Evolutionary conservation across 1,140 invertebrate species (phyloP).

Genomic region (Temnothorax longispinosus): DNA sequence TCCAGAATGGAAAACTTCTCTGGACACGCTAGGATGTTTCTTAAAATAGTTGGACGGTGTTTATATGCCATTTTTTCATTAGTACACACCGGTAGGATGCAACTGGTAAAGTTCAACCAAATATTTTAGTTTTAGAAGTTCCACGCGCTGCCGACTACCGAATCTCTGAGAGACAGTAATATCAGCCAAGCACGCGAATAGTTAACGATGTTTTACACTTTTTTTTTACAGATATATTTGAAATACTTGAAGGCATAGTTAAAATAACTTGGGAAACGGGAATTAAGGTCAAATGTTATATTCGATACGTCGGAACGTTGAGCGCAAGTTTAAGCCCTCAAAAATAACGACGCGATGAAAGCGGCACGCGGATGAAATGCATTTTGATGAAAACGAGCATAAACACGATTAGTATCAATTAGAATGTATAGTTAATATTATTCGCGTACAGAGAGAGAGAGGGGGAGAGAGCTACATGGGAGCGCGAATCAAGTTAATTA

Average conservation of each 20-base stretch:
- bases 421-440: neutral
- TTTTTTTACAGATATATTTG: neutral
- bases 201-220: neutral
- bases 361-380: neutral
- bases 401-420: conserved; percentile 29
- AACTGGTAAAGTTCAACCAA: neutral
- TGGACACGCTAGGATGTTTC: neutral
- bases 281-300: neutral
- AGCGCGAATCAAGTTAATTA: conserved; percentile 53
- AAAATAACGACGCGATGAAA: neutral
- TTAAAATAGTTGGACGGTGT: neutral
- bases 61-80: conserved; percentile 25
- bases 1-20: neutral
- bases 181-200: neutral
- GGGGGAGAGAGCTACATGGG: neutral
- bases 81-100: neutral
- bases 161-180: conserved; percentile 8
- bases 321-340: neutral
- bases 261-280: neutral
- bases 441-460: neutral
- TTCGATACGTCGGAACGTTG: neutral
- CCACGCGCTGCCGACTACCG: neutral
- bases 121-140: conserved; percentile 4
- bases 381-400: neutral
- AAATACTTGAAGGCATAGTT: conserved; percentile 6